A percentile compares a stretch with the other conserved stretches of the same genome.
These are phyloP conservation scores for Erethizon dorsatum DNA, from an alignment of 2,797 vertebrate species.

Conservation along the genomic window DNA sequence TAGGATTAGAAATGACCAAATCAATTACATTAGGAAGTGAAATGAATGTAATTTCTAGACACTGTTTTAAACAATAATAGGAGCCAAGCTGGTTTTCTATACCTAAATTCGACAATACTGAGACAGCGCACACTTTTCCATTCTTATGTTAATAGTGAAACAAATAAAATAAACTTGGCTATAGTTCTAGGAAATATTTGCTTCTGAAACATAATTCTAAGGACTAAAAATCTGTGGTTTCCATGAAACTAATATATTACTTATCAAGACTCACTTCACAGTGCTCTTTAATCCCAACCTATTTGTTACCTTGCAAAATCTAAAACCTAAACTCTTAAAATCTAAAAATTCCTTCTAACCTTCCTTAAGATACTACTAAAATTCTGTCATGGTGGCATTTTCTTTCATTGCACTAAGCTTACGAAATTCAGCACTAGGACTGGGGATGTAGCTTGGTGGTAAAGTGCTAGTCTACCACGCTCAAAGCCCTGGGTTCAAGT, in stretches of 20 bases:
- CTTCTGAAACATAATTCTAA: conserved; percentile 17
- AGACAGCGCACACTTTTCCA: background rate
- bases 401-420: background rate
- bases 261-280: background rate
- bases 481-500: no score
- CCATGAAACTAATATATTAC: background rate
- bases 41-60: background rate
- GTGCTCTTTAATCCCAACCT: background rate
- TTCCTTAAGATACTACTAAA: background rate
- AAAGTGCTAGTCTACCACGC: background rate
- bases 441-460: background rate
- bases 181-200: background rate
- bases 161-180: background rate
- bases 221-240: background rate
- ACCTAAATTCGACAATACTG: background rate
- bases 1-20: background rate
- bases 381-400: background rate
- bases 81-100: background rate
- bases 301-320: background rate
- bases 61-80: background rate
- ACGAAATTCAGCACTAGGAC: background rate
- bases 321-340: background rate
- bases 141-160: background rate
- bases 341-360: background rate
- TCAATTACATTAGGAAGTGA: background rate